Evolutionary conservation across 2,888 invertebrate species (phyloP), one percentile per base, ranked within the genome.

Genomic region (Perizoma affinitatum): DNA sequence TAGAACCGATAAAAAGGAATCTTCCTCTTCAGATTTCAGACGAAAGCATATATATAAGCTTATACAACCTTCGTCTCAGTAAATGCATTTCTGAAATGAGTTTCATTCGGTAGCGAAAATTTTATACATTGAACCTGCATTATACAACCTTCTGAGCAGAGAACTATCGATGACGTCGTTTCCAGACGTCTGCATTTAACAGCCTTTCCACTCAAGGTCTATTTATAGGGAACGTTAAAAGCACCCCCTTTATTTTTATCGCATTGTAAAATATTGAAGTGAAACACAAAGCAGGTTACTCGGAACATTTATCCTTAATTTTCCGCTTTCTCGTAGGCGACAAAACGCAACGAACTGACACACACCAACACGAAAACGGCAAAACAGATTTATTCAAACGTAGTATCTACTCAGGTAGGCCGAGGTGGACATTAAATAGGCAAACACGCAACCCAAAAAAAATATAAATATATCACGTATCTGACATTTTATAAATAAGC

Each of bases 111-210:
- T 41, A 54, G 54, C 47, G 49, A 46, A 49, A 41, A 53, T 53
- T 38, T 53, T 49, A 54, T 53, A 57, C 58, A 51, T 54, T 58
- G 53, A 48, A 47, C 10, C 54, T 54, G 58, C 47, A 55, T 45
- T 45, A 58, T 48, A 63, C 58, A 42, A 52, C 41, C 49, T 58
- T 52, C 48, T 10, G 49, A 55, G 34, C 35, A 50, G 52, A 63
- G 50, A 62, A 58, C 52, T 51, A 62, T 51, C 34, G 8, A 5
- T 40, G 41, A 11, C 38, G 50, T 45, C 49, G 44, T 54, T 62
- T 62, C 54, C 54, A 44, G 45, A 40, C 61, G 61, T 53, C 66
- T 63, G 65, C 60, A 44, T 52, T 55, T 53, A 63, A 66, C 63
- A 58, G 61, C 57, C 44, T 45, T 57, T 57, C 46, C 34, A 52